Evolutionary conservation across 2,797 vertebrate species (phyloP).

Genomic region (Bradypodion ventrale): DNA sequence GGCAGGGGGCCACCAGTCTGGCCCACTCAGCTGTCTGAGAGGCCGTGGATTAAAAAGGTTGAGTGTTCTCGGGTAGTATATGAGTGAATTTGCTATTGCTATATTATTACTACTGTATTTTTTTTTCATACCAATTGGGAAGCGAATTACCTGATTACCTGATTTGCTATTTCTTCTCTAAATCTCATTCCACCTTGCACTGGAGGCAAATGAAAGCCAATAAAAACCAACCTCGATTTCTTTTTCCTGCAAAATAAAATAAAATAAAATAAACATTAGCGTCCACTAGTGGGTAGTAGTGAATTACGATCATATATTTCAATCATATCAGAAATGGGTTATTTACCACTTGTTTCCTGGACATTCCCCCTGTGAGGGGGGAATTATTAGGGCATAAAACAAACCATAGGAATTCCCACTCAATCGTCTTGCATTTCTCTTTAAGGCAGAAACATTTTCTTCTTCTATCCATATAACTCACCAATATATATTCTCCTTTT

Average conservation of each 20-base stretch:
- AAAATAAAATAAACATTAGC: not conserved
- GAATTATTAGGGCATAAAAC: not conserved
- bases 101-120: not conserved
- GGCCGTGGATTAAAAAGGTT: too few species aligned
- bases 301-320: slow-evolving; percentile 5
- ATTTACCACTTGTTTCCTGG: not conserved
- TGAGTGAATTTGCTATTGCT: too few species aligned
- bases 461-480: too few species aligned
- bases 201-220: not conserved
- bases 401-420: not conserved
- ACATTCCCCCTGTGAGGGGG: not conserved
- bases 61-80: too few species aligned
- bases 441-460: too few species aligned
- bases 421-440: not conserved
- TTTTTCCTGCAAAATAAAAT: not conserved
- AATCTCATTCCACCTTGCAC: too few species aligned
- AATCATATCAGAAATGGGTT: not conserved
- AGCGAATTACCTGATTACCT: not conserved
- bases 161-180: not conserved
- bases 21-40: too few species aligned
- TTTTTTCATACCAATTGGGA: not conserved
- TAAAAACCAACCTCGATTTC: not conserved
- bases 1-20: too few species aligned
- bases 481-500: too few species aligned
- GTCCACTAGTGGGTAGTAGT: not conserved